Conservation (phyloP, 2,113 vertebrate species). For the Eonycteris spelaea region DNA sequence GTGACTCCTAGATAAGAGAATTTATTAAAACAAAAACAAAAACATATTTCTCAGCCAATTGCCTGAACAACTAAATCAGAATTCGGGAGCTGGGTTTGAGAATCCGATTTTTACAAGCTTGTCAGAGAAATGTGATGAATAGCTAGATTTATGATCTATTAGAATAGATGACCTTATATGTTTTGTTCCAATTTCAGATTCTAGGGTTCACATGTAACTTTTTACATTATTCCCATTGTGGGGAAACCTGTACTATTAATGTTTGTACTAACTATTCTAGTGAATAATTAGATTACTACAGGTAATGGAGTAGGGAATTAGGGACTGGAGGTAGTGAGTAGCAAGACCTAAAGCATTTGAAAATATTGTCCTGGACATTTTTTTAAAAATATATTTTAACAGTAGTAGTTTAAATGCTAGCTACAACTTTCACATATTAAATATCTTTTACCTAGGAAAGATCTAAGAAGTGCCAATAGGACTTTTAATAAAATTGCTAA, state of each 20-base stretch:
- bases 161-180: neutral
- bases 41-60: neutral
- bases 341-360: slow-evolving; percentile 10
- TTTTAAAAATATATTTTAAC: neutral
- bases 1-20: neutral
- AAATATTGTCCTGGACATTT: neutral
- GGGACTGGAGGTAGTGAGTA: neutral
- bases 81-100: neutral
- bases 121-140: neutral
- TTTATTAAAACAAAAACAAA: neutral
- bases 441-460: neutral
- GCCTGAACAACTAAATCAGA: neutral
- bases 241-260: neutral
- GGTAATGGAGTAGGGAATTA: slow-evolving; percentile 29
- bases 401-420: neutral
- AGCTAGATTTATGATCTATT: neutral
- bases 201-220: neutral
- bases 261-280: neutral
- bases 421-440: slow-evolving; percentile 4
- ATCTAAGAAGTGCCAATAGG: neutral
- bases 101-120: neutral
- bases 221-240: neutral
- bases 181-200: neutral
- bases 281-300: neutral
- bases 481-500: slow-evolving; percentile 30